phyloP scores from a whole-genome alignment of 2,888 invertebrate species.

The Unio delphinus region DNA sequence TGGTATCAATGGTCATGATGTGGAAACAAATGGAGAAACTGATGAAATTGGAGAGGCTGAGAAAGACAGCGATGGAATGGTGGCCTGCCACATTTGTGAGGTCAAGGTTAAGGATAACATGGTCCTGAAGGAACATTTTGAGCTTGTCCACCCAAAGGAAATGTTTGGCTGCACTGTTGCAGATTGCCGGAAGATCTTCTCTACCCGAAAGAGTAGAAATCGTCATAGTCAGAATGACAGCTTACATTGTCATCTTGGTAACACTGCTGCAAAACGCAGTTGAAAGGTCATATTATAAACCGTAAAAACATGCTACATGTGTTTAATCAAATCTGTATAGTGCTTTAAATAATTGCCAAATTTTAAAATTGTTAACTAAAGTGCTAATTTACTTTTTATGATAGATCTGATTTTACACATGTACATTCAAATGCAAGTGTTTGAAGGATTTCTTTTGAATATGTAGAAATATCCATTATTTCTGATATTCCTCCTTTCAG shows the following conservation, averaged over 20 bases:
- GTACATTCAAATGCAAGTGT: too few species aligned
- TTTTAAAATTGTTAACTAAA: too few species aligned
- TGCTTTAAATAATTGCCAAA: too few species aligned
- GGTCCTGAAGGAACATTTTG: constrained; percentile 82
- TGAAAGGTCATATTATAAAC: too few species aligned
- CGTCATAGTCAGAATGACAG: constrained; percentile 82
- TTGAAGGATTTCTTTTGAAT: too few species aligned
- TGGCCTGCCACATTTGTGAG: constrained; percentile 82
- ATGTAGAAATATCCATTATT: too few species aligned
- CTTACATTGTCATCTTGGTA: constrained; percentile 70
- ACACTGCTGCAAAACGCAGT: too few species aligned
- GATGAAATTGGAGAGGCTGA: constrained; percentile 19
- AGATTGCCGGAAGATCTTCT: constrained; percentile 85
- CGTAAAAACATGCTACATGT: too few species aligned
- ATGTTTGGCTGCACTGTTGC: constrained; percentile 83
- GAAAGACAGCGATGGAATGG: constrained; percentile 72
- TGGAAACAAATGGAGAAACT: constrained; percentile 19
- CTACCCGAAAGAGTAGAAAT: constrained; percentile 84
- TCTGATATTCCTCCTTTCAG: too few species aligned
- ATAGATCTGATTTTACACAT: too few species aligned
- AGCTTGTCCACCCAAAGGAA: constrained; percentile 79
- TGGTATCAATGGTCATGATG: constrained; percentile 57
- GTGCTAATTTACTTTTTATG: too few species aligned
- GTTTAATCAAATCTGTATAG: too few species aligned
- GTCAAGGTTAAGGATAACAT: constrained; percentile 78